A percentile compares a stretch with the other conserved stretches of the same genome.
These are phyloP conservation scores for Neosilurus mollespiculum DNA, from an alignment of 2,797 vertebrate genomes.

Conservation along the genomic window DNA sequence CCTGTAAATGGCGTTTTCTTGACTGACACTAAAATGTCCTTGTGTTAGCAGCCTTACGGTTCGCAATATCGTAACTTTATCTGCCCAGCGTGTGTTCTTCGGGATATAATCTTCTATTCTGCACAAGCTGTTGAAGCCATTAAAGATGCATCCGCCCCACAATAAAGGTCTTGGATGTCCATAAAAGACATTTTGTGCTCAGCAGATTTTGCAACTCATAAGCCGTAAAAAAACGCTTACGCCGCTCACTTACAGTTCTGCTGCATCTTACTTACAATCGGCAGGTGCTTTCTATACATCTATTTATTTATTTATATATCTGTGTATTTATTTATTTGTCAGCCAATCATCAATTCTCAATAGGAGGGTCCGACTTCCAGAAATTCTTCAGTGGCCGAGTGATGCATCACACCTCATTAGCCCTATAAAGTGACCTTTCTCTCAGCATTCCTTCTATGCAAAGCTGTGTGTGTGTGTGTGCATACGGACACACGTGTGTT, in stretches of 20 bases:
- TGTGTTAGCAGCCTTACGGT: neutral
- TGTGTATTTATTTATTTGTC: constrained; percentile 36
- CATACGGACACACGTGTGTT: constrained; percentile 1
- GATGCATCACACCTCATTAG: constrained; percentile 49
- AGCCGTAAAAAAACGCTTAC: constrained; percentile 42
- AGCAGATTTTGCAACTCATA: constrained; percentile 47
- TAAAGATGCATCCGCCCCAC: constrained; percentile 51
- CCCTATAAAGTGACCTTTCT: constrained; percentile 44
- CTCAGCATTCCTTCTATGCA: constrained; percentile 35
- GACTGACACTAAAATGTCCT: constrained; percentile 14
- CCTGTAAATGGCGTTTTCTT: neutral
- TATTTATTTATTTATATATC: constrained; percentile 41
- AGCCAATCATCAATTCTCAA: constrained; percentile 27
- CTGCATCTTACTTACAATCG: constrained; percentile 26
- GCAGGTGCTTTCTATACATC: constrained; percentile 40
- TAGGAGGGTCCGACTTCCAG: constrained; percentile 42
- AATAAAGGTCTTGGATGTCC: constrained; percentile 48
- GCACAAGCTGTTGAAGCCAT: constrained; percentile 41
- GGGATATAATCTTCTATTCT: constrained; percentile 43
- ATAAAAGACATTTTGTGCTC: constrained; percentile 48
- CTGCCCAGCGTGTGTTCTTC: constrained; percentile 33
- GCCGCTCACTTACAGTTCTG: constrained; percentile 30
- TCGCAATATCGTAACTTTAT: constrained; percentile 38
- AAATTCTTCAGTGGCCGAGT: constrained; percentile 40
- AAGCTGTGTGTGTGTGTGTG: constrained; percentile 19